Evolutionary conservation across 1,140 invertebrate genomes (phyloP), one percentile per base, ranked within the genome.

Genomic region (Pogonus chalceus): DNA sequence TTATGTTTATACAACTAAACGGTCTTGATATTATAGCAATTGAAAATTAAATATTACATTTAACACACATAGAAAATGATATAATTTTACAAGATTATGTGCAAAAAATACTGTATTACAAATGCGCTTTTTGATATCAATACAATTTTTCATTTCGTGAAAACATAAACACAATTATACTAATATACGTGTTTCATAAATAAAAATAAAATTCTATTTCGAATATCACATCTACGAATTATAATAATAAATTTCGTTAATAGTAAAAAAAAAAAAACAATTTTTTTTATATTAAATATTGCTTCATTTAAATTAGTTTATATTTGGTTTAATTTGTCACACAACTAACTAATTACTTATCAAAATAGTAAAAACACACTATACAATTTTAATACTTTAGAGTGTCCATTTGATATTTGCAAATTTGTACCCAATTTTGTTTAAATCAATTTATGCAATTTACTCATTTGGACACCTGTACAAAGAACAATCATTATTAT

Each of bases 251-350:
- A 43, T 43, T 43, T 43, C 7, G 37, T 43, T 43, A 12, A 43
- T 43, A 43, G 9, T 31, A 31, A 14, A 7, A 7, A 31, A 7
- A 10, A 43, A 43, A 43, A 43, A 43, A 43, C 9, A 18, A 43
- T 10, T 12, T 18, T 12, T 18, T 43, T 18, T 12, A 10, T n/a
- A n/a, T n/a, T n/a, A n/a, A n/a, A 43, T 43, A 43, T 43, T 43
- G 37, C 37, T 43, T 43, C 7, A 7, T 43, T 43, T 12, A 43
- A 43, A 43, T 43, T 43, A 43, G 18, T 18, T 43, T 43, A 43
- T 43, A 43, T 43, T 43, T 43, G 37, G 37, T 43, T 43, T 43
- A 43, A 43, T 43, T 43, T 43, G 37, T 43, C 37, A 43, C 9
- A 43, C 9, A 9, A 10, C 4, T 31, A 31, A 31, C 4, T 14